Base-by-base conservation (phyloP, 2,888 invertebrate species). In the Phortica magna region DNA sequence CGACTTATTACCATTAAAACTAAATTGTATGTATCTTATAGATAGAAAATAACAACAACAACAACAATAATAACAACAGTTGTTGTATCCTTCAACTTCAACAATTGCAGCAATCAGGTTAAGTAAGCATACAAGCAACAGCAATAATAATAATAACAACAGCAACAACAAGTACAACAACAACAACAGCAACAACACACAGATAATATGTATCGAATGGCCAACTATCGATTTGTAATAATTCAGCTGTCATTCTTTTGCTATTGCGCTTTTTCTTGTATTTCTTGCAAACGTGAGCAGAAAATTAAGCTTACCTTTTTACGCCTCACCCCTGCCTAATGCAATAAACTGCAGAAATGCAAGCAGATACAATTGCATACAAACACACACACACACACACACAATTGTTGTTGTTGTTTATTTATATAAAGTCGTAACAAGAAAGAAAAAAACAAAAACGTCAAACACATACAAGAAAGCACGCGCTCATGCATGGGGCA, bases 191-290 rank as follows among this genome's bases (percentile, higher is more conserved):
- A 31, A 31, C 48, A 22, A 61, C 22, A 9, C 65, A 19, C 10
- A 71, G 31, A 64, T 68, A 78, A 73, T 39, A 71, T 43, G 64
- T 64, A 53, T 68, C 71, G 77, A 76, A 73, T 76, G 77, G 59
- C 79, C 81, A 79, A 81, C 80, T 83, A 89, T 90, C 87, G 90
- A 89, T 90, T 89, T 87, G 84, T 89, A 90, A 89, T 89, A 90
- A 90, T 87, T 89, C 90, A 88, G 85, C 88, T 90, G 90, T 90
- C 90, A 88, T 90, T 89, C 74, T 76, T 61, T 17, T 76, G 78
- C 80, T 83, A 83, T 81, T 84, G 78, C 79, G 81, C 88, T 83
- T 79, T 76, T 80, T 79, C 73, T 67, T 75, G 76, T 76, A 78
- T 78, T 76, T 79, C 71, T 81, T 84, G 84, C 88, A 90, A 85